These are phyloP conservation scores for Ephestia elutella DNA, from an alignment of 1,140 invertebrate species.

Conservation along the genomic window DNA sequence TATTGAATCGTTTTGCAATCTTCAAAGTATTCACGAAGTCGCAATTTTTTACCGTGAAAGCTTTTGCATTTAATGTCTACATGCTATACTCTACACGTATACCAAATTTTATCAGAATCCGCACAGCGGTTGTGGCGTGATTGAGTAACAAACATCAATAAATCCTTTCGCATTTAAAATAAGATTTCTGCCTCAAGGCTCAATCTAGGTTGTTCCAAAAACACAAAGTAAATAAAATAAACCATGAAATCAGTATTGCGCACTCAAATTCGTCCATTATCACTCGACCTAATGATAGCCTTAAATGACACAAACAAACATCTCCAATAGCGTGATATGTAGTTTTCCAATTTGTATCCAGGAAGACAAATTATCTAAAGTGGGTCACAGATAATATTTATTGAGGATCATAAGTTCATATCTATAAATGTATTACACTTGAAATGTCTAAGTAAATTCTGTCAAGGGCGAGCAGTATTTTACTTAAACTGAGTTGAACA, in stretches of 20 bases:
- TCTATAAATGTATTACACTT: background rate
- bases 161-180: no score
- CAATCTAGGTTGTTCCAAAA: no score
- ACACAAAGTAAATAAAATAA: no score
- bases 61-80: no score
- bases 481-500: background rate
- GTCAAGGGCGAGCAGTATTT: background rate
- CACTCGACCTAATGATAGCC: background rate
- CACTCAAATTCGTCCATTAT: background rate
- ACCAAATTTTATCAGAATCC: no score
- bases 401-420: background rate
- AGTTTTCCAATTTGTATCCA: background rate
- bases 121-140: no score
- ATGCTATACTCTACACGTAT: no score
- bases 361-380: background rate
- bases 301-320: background rate
- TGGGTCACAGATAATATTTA: background rate
- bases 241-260: background rate
- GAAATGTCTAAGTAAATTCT: background rate
- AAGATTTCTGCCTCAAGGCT: no score
- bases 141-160: no score
- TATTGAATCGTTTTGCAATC: no score
- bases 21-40: no score
- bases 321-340: background rate
- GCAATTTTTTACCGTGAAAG: no score